Base-by-base conservation (phyloP, 1,140 invertebrate genomes). In the Drusus annulatus region DNA sequence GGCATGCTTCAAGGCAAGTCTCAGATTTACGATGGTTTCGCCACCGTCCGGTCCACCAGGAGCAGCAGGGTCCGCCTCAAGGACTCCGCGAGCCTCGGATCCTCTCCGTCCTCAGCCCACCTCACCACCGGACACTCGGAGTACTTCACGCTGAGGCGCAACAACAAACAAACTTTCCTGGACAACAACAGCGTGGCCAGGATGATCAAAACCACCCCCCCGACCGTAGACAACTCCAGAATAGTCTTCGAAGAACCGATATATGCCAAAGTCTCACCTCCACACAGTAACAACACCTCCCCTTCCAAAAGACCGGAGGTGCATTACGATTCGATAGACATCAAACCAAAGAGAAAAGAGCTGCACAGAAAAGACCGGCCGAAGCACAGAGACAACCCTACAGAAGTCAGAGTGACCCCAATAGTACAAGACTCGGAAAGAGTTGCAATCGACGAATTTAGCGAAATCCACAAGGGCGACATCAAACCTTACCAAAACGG, bases 21-120 rank as follows among this genome's bases (percentile, higher is more conserved):
- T 76, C 92, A 93, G 56, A 92, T 96, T 16, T 93, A 95, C 86
- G 94, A 96, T 86, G 94, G 95, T 54, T 96, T 95, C 87, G 94
- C 94, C 56, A 96, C 95, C 0, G 94, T 96, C 78, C 90, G 95
- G 76, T 91, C 93, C 13, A 91, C 90, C 31, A 89, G 91, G 80
- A 91, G 88, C 36, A 45, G 36, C 85, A 90, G 88, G 78, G 88
- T 89, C 56, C 89, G 89, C 80, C 88, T 89, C 84, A 89, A 80
- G 69, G 58, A 75, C 63, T 52, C 50, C 21, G 28, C 16, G 15
- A 16, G 45, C 13, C 50, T 56, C 19, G 51, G 45, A 28, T 36
- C 36, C 0, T 56, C 76, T 25, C 45, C 76, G 23, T 28, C 78
- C 51, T 74, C 79, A 2, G n/a, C 76, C 84, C 87, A 87, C 86